Base-by-base conservation (phyloP, 2,113 vertebrate species). In the Gyps fulvus region DNA sequence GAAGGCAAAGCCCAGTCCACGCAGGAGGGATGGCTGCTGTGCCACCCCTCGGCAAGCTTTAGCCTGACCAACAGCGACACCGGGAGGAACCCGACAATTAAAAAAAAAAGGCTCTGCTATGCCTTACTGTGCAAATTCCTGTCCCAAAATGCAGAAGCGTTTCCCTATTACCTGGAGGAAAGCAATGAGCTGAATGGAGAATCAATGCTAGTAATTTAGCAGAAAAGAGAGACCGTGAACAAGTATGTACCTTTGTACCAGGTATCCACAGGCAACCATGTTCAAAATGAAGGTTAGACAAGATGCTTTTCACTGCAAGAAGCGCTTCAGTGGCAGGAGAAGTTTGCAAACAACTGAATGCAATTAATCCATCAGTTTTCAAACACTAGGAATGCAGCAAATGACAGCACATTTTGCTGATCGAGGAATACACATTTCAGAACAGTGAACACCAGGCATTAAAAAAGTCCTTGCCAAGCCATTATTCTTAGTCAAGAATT, bases 31-130 rank as follows among this genome's bases (percentile, higher is more conserved):
- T 16, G 13, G 54, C 57, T 23, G 49, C 72, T 14, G 32, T 9
- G 54, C 86, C 10, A 7, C 31, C 71, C 31, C 20, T 4, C 3
- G 5, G 25, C 34, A 20, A 42, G 67, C 22, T 40, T 72, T 72
- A 87, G 40, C 63, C 83, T 90, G 92, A 54, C 58, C 71, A 31
- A 95, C 93, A 97, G 97, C 87, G 92, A 96, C 96, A 96, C 92
- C 42, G 0, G 43, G 57, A 91, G 97, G 96, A 90, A 49, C 10
- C 40, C 1, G 3, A 22, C 0, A 3, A 15, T 8, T n/a, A 4
- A 45, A 15, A 20, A 20, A 43, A 45, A 57, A 34, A 34, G 22
- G 10, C 22, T 84, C 15, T 2, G 4, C 42, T 16, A 11, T 0
- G 0, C 29, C 23, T 31, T 22, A 40, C 25, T 6, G 6, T 11